These are phyloP conservation scores for Cosmia pyralina DNA, from an alignment of 2,888 invertebrate genomes.

Conservation along the genomic window DNA sequence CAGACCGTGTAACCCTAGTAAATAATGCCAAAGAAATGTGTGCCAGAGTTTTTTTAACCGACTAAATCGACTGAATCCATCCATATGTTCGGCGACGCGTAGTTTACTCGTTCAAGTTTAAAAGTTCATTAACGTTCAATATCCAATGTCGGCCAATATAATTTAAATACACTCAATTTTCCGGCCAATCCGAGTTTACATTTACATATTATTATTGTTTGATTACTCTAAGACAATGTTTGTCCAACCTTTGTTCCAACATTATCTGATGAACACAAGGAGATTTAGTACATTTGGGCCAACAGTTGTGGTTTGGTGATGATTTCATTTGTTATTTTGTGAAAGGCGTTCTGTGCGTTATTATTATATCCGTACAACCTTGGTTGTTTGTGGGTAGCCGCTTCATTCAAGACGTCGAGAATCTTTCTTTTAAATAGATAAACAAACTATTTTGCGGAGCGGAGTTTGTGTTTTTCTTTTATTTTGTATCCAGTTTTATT, in stretches of 20 bases:
- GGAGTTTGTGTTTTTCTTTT: conserved; percentile 44
- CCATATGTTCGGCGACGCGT: conserved; percentile 62
- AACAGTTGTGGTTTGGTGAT: conserved; percentile 67
- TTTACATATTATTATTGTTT: conserved; percentile 58
- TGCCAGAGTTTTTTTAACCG: conserved; percentile 62
- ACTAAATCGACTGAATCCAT: conserved; percentile 64
- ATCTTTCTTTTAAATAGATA: conserved; percentile 63
- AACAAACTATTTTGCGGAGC: conserved; percentile 56
- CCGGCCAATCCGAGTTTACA: conserved; percentile 58
- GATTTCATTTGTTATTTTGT: conserved; percentile 71
- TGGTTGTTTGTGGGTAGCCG: conserved; percentile 62
- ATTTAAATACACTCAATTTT: conserved; percentile 67
- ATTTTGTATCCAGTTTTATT: conserved; percentile 58
- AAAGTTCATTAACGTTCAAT: conserved; percentile 76
- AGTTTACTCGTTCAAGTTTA: conserved; percentile 69
- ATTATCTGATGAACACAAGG: conserved; percentile 42
- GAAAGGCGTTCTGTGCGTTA: conserved; percentile 69
- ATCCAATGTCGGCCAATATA: conserved; percentile 69
- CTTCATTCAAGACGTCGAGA: conserved; percentile 53
- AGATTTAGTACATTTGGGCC: conserved; percentile 61
- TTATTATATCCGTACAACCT: conserved; percentile 65
- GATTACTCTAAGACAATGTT: conserved; percentile 56
- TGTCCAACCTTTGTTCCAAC: conserved; percentile 63
- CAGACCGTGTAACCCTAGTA: conserved; percentile 43
- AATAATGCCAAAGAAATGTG: conserved; percentile 50